These are phyloP conservation scores for Bombus vancouverensis DNA, from an alignment of 1,140 invertebrate genomes.

Conservation along the genomic window DNA sequence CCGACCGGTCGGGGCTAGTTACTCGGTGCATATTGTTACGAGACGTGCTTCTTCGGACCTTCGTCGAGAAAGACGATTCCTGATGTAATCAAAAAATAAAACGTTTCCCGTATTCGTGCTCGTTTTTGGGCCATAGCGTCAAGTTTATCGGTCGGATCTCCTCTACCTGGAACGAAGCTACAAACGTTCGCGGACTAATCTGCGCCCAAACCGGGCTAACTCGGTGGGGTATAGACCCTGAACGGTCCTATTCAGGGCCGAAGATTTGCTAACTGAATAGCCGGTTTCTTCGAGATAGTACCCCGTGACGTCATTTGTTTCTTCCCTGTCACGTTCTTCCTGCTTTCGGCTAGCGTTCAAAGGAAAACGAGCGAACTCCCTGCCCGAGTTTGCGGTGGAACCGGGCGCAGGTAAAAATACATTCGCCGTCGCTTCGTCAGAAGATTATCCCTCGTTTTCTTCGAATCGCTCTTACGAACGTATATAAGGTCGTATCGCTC, in stretches of 20 bases:
- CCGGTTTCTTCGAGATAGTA: conserved; percentile 9
- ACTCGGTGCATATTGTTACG: neutral
- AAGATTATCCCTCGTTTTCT: neutral
- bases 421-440: neutral
- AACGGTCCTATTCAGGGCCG: conserved; percentile 53
- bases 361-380: neutral
- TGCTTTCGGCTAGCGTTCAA: conserved; percentile 1
- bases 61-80: neutral
- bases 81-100: neutral
- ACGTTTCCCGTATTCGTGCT: neutral
- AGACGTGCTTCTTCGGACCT: neutral
- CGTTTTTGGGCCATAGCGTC: neutral
- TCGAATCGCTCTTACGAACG: neutral
- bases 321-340: conserved; percentile 33
- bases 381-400: neutral
- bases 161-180: conserved; percentile 43
- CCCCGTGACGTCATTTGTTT: conserved; percentile 5
- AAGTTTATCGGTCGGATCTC: conserved; percentile 5
- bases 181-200: conserved; percentile 21
- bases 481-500: neutral
- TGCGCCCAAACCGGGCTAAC: conserved; percentile 3
- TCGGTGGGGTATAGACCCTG: conserved; percentile 5
- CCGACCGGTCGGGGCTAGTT: conserved; percentile 16
- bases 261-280: conserved; percentile 41
- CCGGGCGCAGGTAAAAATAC: conserved; percentile 19